These are phyloP conservation scores for Anguilla japonica DNA, from an alignment of 2,113 vertebrate species.

Conservation along the genomic window DNA sequence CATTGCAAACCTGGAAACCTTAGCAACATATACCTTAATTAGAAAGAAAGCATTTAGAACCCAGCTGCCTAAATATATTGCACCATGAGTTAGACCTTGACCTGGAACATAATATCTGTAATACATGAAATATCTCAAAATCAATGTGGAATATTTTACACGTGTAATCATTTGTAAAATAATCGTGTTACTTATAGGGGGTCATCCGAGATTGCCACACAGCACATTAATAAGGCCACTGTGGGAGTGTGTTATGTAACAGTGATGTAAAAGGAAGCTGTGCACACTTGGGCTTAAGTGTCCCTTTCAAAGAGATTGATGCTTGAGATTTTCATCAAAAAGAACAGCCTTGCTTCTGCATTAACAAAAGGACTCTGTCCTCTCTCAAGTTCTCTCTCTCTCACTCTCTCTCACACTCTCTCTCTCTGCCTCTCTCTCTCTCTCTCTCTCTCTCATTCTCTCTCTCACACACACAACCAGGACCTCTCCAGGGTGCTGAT, in stretches of 20 bases:
- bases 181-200: neutral
- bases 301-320: neutral
- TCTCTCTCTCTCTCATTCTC: constrained; percentile 27
- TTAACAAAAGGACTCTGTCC: neutral
- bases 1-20: neutral
- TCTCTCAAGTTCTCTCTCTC: neutral
- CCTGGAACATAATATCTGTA: neutral
- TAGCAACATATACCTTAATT: neutral
- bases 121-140: neutral
- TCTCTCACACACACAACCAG: neutral
- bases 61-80: neutral
- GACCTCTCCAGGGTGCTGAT: constrained; percentile 52
- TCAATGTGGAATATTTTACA: neutral
- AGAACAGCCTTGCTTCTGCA: neutral
- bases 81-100: neutral
- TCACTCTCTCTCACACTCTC: constrained; percentile 25
- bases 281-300: neutral
- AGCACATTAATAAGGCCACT: neutral
- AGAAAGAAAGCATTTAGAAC: neutral
- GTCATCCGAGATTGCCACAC: neutral
- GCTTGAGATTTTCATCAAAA: neutral
- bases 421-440: constrained; percentile 34
- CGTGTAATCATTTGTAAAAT: neutral
- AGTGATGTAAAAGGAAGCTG: neutral
- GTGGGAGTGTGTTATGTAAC: neutral